Conservation (phyloP, 2,113 vertebrate species). For the Cryptomyrus ogoouensis region DNA sequence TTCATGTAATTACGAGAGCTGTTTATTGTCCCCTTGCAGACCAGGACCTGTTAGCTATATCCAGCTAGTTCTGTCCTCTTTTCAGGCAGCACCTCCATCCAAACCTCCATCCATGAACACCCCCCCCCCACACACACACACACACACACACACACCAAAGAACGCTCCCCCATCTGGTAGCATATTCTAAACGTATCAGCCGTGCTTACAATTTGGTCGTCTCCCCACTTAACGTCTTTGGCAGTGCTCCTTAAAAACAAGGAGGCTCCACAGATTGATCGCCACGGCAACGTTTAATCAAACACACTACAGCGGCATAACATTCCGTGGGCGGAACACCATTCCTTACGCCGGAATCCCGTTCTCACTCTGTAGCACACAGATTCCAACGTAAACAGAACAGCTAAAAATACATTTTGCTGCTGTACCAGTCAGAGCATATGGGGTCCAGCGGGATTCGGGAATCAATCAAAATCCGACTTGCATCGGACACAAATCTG, state of each 20-base stretch:
- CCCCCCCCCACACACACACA: background rate
- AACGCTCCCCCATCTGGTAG: background rate
- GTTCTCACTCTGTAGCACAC: background rate
- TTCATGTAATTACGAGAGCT: background rate
- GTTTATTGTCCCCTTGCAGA: background rate
- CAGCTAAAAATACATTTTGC: conserved; percentile 29
- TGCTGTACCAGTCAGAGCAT: background rate
- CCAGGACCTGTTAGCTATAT: background rate
- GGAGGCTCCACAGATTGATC: background rate
- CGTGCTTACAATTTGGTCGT: background rate
- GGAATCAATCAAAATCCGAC: background rate
- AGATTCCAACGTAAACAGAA: conserved; percentile 32
- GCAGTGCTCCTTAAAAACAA: background rate
- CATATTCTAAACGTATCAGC: background rate
- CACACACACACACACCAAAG: background rate
- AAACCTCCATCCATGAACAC: background rate
- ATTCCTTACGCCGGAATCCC: background rate
- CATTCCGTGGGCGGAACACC: background rate
- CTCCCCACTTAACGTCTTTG: background rate
- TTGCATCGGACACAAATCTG: background rate
- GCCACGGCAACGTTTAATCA: background rate
- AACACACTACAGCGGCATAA: background rate
- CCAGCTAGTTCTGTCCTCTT: background rate
- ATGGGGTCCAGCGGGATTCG: background rate
- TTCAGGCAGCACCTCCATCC: background rate